Conservation (phyloP, 2,888 invertebrate genomes). For the Venustoraphidia nigricollis region DNA sequence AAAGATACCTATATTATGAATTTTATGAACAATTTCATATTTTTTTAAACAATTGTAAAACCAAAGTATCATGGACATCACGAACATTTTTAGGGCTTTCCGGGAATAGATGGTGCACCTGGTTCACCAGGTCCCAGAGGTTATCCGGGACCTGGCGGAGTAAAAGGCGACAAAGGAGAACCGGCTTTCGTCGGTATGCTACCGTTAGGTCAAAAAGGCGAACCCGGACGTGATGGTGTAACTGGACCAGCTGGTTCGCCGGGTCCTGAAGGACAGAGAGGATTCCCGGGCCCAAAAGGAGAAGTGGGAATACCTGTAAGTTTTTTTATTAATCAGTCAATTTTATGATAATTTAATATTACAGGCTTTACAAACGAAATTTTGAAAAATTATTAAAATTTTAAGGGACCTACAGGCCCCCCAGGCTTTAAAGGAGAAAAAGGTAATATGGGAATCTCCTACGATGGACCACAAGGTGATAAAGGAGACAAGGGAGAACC, state of each 20-base stretch:
- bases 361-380: no score
- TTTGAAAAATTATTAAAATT: constrained; percentile 2
- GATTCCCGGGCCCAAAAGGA: constrained; percentile 44
- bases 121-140: constrained; percentile 69
- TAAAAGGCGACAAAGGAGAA: constrained; percentile 67
- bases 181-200: constrained; percentile 55
- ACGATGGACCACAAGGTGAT: constrained; percentile 41
- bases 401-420: constrained; percentile 49
- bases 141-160: constrained; percentile 45
- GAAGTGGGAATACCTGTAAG: constrained; percentile 41
- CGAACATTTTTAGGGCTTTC: constrained; percentile 42
- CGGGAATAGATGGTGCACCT: constrained; percentile 51
- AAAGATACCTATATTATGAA: constrained; percentile 23
- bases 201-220: constrained; percentile 73
- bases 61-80: not conserved
- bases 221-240: constrained; percentile 61
- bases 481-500: constrained; percentile 50
- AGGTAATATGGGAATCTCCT: constrained; percentile 42
- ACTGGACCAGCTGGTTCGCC: constrained; percentile 47
- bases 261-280: constrained; percentile 44
- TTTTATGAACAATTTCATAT: constrained; percentile 4
- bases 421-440: constrained; percentile 56
- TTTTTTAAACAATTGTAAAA: not conserved
- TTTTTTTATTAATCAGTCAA: constrained; percentile 6
- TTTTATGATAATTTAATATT: not conserved